Base-by-base conservation (phyloP, 2,888 invertebrate species). In the Muschampia plurimacula region DNA sequence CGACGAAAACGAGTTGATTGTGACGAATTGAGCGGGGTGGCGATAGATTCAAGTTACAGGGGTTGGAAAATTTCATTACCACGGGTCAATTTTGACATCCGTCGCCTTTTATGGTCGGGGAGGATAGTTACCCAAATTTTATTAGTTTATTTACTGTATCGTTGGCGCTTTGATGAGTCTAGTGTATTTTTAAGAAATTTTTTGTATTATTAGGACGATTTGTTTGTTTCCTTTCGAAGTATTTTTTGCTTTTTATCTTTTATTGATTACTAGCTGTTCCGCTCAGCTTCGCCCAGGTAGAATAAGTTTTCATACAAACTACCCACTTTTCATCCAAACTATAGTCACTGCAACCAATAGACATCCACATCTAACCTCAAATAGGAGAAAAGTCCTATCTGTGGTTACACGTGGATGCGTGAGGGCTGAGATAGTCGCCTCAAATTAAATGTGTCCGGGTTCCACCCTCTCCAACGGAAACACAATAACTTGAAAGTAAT, bases 41-140 rank as follows among this genome's bases (percentile, higher is more conserved):
- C 22, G 63, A 52, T 63, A 63, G 73, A 74, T 76, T 74, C 67
- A 67, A 73, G 65, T 69, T 72, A 69, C 72, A 0, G 74, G 77
- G 74, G 71, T 36, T 76, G 76, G 81, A 80, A 86, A 85, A 87
- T 88, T 87, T 83, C 81, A 86, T 88, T 86, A 86, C 77, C 57
- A 62, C 69, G 82, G 86, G 84, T 85, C 84, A 83, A 83, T 84
- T 84, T 82, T 81, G 80, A 83, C 82, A 83, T 84, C 82, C 81
- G 79, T 75, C 74, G 74, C 75, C 76, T 80, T 81, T 79, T 76
- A 74, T 76, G 79, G 80, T 77, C 81, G 68, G 78, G 55, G 81
- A 82, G 80, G 80, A 79, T 73, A 74, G 78, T 77, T 78, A 77
- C 78, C 79, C 41, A 52, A 69, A 67, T 71, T 67, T 69, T 57